phyloP scores from a whole-genome alignment of 2,797 vertebrate species.

The Caiman crocodilus region DNA sequence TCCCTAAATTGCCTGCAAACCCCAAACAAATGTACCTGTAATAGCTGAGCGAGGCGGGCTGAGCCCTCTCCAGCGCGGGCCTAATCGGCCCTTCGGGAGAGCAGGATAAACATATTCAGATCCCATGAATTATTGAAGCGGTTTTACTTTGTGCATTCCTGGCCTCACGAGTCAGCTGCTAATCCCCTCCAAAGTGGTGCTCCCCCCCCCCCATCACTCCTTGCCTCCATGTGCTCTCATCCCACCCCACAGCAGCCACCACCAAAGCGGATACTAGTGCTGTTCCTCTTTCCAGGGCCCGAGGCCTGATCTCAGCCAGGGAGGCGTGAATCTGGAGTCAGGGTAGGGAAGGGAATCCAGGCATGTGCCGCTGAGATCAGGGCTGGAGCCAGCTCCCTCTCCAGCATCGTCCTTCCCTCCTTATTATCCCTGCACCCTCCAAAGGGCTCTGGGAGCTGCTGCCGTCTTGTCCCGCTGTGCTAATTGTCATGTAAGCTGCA shows the following conservation, averaged over 20 bases:
- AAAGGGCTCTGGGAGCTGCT: background rate
- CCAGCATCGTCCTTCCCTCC: background rate
- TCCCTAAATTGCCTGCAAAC: constrained; percentile 63
- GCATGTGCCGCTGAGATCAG: background rate
- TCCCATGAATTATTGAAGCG: constrained; percentile 60
- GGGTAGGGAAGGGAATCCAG: background rate
- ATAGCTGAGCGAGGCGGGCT: constrained; percentile 43
- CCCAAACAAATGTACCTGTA: constrained; percentile 72
- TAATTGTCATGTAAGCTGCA: background rate
- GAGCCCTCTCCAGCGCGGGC: constrained; percentile 36
- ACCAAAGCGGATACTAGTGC: background rate
- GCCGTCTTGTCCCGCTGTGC: background rate
- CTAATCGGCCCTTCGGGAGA: constrained; percentile 57
- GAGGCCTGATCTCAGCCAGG: background rate
- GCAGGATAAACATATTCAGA: constrained; percentile 58
- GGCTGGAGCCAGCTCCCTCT: background rate
- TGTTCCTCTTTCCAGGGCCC: background rate
- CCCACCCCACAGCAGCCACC: background rate
- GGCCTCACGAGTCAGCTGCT: constrained; percentile 35
- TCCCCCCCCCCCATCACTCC: background rate
- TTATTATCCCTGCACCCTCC: no score
- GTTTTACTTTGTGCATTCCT: background rate
- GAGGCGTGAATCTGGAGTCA: background rate
- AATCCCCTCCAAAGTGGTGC: background rate
- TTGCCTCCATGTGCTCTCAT: background rate